Evolutionary conservation across 2,888 invertebrate genomes (phyloP).

Genomic region (Dromius quadrimaculatus): DNA sequence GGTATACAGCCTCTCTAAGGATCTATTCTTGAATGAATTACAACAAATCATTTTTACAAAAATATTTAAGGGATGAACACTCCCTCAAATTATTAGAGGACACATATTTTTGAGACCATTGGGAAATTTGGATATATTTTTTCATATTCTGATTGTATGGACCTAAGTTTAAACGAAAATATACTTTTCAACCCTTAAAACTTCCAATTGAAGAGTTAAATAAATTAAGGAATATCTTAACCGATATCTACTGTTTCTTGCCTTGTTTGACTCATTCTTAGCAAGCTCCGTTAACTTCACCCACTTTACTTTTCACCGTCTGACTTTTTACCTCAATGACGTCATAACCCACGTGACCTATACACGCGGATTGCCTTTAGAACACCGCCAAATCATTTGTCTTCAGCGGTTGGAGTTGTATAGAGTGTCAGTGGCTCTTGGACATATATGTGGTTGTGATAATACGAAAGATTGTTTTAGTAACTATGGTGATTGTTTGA

Average conservation of each 20-base stretch:
- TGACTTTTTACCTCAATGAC: conserved; percentile 7
- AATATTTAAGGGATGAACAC: too few species aligned
- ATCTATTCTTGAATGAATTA: too few species aligned
- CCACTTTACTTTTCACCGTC: conserved; percentile 23
- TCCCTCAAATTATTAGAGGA: too few species aligned
- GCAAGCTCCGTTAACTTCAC: conserved; percentile 21
- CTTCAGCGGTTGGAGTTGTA: background rate
- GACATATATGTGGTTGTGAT: background rate
- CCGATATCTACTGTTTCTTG: too few species aligned
- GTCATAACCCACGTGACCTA: conserved; percentile 5
- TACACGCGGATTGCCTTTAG: conserved; percentile 2
- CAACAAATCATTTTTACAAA: too few species aligned
- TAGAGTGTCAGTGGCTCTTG: background rate
- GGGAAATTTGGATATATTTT: too few species aligned
- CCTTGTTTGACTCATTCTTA: background rate
- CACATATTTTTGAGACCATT: too few species aligned
- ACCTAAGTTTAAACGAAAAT: too few species aligned
- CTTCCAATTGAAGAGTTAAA: background rate
- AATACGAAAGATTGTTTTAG: background rate
- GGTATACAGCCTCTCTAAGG: too few species aligned
- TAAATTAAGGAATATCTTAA: background rate
- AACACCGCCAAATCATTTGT: conserved; percentile 2
- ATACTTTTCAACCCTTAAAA: too few species aligned
- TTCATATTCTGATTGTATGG: too few species aligned
- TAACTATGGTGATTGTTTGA: conserved; percentile 20